Evolutionary conservation across 2,888 invertebrate species (phyloP), one percentile per base, ranked within the genome.

Genomic region (Epinotia nisella): DNA sequence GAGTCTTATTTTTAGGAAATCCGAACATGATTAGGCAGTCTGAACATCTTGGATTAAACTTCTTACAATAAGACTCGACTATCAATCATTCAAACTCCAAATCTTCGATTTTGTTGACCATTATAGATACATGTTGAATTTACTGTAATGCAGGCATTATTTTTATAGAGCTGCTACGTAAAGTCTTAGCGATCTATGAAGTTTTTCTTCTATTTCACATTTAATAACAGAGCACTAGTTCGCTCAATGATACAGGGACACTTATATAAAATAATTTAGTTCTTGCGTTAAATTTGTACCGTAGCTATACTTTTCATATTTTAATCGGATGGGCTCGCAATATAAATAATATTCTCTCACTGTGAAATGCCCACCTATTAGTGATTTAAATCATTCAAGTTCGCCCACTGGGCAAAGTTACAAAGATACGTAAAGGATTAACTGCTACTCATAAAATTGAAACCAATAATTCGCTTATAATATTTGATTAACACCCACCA

Each of bases 31-130:
- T 35, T 1, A 9, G 35, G 9, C 0, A 24, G n/a, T 24, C 21
- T 35, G 15, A 45, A 4, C 45, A 45, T 13, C 13, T 15, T 56
- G 13, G 1, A 24, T 29, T 11, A 19, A 7, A 35, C 35, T 19
- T 60, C 39, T 17, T 60, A 19, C 17, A 39, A 60, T 60, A 60
- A 39, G 59, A 11, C 35, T 58, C 29, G 13, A 41, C 41, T 60
- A 4, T 19, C 4, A 19, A 41, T 41, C 19, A 39, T 21, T 41
- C 15, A 41, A 41, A 41, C 15, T 41, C 10, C 19, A 41, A 2
- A 61, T 61, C 9, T 61, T 41, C 10, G 35, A 35, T 17, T 59
- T 11, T 17, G n/a, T 35, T 58, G 2, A n/a, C n/a, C 49, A 49
- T 49, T 15, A 5, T 45, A 45, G 45, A 15, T 45, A 4, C 45